phyloP scores from a whole-genome alignment of 2,113 vertebrate species.

The Danionella cerebrum region DNA sequence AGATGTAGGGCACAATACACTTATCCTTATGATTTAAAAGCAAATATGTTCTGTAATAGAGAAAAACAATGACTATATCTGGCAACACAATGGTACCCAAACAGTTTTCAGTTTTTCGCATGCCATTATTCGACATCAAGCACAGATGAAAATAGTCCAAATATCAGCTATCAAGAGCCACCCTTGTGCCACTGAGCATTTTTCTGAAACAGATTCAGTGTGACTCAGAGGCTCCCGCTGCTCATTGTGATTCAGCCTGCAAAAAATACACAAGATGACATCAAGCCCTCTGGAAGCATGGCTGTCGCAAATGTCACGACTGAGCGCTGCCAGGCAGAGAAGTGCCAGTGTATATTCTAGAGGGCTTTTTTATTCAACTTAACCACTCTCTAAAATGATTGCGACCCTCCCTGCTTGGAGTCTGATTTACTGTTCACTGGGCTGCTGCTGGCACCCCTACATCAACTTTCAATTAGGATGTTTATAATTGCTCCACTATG shows the following conservation, averaged over 20 bases:
- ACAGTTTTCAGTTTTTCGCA: too few species aligned
- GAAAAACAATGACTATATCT: too few species aligned
- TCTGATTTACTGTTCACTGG: constrained; percentile 38
- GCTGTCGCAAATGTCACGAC: constrained; percentile 14
- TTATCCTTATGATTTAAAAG: too few species aligned
- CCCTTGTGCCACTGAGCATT: constrained; percentile 23
- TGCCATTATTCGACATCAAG: too few species aligned
- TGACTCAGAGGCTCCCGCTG: constrained; percentile 12
- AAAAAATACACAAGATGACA: constrained; percentile 20
- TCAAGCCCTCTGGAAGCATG: neutral
- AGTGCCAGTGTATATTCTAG: constrained; percentile 8
- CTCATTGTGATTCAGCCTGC: constrained; percentile 29
- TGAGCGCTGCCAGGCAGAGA: neutral
- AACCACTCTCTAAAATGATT: constrained; percentile 12
- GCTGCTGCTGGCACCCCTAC: constrained; percentile 32
- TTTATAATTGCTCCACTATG: constrained; percentile 43
- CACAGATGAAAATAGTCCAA: neutral
- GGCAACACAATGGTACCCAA: too few species aligned
- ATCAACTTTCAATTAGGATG: constrained; percentile 41
- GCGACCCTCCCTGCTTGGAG: constrained; percentile 5
- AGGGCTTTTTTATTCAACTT: constrained; percentile 15
- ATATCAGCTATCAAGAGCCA: neutral
- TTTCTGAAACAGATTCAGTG: constrained; percentile 3
- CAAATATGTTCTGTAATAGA: too few species aligned
- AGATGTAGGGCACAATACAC: too few species aligned